Base-by-base conservation (phyloP, 2,888 invertebrate genomes). In the Augochlorella aurata region DNA sequence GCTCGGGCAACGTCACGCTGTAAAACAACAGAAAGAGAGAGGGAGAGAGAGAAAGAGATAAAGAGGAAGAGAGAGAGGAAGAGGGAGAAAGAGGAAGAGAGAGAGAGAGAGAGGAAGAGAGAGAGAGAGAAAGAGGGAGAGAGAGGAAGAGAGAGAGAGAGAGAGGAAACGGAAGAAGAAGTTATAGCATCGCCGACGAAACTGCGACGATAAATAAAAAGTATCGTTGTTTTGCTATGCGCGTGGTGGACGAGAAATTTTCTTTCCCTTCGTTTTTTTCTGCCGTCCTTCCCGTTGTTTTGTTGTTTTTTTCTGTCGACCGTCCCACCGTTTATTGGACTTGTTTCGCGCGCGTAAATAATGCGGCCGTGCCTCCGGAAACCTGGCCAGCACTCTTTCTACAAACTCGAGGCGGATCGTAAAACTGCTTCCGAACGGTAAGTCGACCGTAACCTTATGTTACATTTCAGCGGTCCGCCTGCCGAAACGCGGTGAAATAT, bases 281-380 rank as follows among this genome's bases (percentile, higher is more conserved):
- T 73, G 71, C 63, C 82, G 38, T 38, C 4, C 38, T 38, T 38
- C 49, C 71, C 84, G 77, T 82, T 89, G 88, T 90, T 90, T 90
- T 14, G 16, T 29, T 29, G 16, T 29, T 21, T 79, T 72, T 71
- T 24, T 49, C 18, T 7, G 38, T 18, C 78, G 76, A 66, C 83
- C 83, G 75, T 86, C 79, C 75, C 80, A 79, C 84, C 89, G 89
- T 90, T 91, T 90, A 89, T 91, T 87, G 90, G 89, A 89, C 90
- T 90, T 90, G 89, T 90, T 89, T 90, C 89, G 87, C 81, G 81
- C 86, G 79, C 90, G 88, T 91, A 91, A 91, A 91, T 91, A 91
- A 91, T 89, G 86, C 85, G 83, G 87, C 72, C 38, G 87, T 87
- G 77, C 84, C 77, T 79, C 83, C 89, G 90, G 90, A 90, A 87